Conservation (phyloP, 1,140 invertebrate genomes). For the Drosophila paulistorum region DNA sequence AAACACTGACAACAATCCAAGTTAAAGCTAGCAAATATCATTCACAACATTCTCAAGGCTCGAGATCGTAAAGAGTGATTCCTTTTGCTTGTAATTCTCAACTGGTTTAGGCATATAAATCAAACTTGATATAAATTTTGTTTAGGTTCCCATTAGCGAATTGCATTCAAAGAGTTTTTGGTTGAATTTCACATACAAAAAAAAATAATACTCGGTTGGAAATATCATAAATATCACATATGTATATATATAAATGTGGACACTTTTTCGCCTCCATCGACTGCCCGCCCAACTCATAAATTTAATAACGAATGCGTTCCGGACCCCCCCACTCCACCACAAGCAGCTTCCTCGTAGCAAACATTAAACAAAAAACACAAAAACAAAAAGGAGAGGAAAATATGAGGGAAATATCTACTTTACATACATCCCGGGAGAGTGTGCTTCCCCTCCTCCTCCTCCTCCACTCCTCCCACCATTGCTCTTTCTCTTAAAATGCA, state of each 20-base stretch:
- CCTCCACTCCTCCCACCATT: background rate
- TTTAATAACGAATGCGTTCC: constrained; percentile 6
- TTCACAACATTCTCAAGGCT: too few species aligned
- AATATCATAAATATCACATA: too few species aligned
- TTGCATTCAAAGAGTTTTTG: too few species aligned
- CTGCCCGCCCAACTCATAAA: constrained; percentile 5
- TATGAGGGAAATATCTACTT: background rate
- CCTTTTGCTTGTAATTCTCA: too few species aligned
- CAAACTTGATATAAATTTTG: too few species aligned
- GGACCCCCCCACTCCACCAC: background rate
- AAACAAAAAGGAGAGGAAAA: background rate
- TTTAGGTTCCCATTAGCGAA: too few species aligned
- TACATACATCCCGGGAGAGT: background rate
- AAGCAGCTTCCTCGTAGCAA: background rate
- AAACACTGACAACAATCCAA: background rate
- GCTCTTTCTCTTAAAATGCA: constrained; percentile 9
- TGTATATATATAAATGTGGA: background rate
- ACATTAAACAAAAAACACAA: background rate
- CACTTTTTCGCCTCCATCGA: constrained; percentile 26
- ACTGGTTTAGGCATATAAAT: too few species aligned
- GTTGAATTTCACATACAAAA: too few species aligned
- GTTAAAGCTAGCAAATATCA: too few species aligned
- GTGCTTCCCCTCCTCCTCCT: background rate
- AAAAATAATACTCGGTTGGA: too few species aligned
- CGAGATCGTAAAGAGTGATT: too few species aligned